A percentile compares a stretch with the other conserved stretches of the same genome.
Evolutionary conservation across 2,888 invertebrate species (phyloP).

Genomic region (Chloromyia formosa): DNA sequence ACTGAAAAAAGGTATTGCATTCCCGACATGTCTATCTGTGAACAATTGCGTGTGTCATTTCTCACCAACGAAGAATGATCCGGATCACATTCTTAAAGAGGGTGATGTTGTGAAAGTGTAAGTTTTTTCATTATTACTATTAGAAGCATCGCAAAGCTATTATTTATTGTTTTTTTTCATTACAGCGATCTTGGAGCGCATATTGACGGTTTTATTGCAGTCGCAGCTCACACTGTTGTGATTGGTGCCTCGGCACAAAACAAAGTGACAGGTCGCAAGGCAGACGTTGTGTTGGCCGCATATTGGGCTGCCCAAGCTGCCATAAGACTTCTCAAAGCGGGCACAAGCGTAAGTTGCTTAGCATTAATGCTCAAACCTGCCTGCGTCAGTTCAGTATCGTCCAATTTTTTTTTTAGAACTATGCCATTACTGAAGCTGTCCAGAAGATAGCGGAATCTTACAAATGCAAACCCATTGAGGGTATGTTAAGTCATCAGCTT

Average conservation of each 20-base stretch:
- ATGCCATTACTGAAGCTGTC: conserved; percentile 89
- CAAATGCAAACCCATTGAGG: conserved; percentile 98
- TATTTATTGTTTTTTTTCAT: neutral
- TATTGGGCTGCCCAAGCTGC: conserved; percentile 96
- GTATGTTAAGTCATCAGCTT: conserved; percentile 93
- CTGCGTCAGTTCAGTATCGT: too few species aligned
- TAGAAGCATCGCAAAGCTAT: neutral
- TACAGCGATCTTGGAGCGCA: conserved; percentile 96
- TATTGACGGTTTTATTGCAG: conserved; percentile 98
- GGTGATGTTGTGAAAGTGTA: conserved; percentile 98
- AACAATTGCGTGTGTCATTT: conserved; percentile 99
- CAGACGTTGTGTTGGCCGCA: conserved; percentile 95
- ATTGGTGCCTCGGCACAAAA: conserved; percentile 80
- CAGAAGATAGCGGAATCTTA: conserved; percentile 92
- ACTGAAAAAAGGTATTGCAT: conserved; percentile 97
- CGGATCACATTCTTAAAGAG: conserved; percentile 83
- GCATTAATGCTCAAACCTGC: neutral
- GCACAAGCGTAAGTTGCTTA: conserved; percentile 77
- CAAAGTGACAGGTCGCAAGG: conserved; percentile 86
- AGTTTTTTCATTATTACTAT: conserved; percentile 63
- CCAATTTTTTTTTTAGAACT: conserved; percentile 70
- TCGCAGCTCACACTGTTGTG: conserved; percentile 94
- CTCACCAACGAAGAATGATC: conserved; percentile 94
- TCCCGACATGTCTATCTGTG: conserved; percentile 97
- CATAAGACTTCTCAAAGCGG: conserved; percentile 88